A percentile compares a stretch with the other conserved stretches of the same genome.
phyloP scores from a whole-genome alignment of 2,113 vertebrate genomes.

The Ictalurus punctatus region DNA sequence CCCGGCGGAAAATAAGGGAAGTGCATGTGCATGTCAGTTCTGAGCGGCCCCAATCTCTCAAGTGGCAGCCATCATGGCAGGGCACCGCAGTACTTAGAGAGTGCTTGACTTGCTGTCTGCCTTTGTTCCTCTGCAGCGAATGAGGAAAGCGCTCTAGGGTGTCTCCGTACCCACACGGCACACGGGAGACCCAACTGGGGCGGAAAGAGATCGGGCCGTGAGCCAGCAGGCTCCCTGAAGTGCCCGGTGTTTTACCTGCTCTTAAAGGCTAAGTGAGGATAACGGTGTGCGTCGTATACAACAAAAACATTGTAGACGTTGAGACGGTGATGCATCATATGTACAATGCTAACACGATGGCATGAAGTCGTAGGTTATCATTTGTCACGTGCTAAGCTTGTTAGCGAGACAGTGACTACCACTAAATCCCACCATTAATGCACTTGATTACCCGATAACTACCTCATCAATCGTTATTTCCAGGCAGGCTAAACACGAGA shows the following conservation, averaged over 20 bases:
- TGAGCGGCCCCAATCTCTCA: slow-evolving; percentile 71
- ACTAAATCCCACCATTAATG: background rate
- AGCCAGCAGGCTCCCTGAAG: slow-evolving; percentile 58
- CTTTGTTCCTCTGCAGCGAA: slow-evolving; percentile 61
- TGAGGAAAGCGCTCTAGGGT: slow-evolving; percentile 70
- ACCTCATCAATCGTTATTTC: background rate
- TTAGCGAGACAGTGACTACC: background rate
- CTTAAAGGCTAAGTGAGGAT: background rate
- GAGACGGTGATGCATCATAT: background rate
- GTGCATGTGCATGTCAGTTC: slow-evolving; percentile 72
- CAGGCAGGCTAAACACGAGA: background rate
- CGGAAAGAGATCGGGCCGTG: slow-evolving; percentile 65
- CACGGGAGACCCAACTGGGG: slow-evolving; percentile 66
- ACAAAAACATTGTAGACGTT: background rate
- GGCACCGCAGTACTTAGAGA: slow-evolving; percentile 74
- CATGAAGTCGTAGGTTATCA: background rate
- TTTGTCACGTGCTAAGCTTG: background rate
- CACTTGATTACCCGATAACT: background rate
- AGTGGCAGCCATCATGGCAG: slow-evolving; percentile 76
- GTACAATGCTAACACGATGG: background rate
- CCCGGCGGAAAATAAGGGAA: slow-evolving; percentile 70
- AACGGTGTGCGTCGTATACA: no score
- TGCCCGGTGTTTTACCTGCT: slow-evolving; percentile 60
- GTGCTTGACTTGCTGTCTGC: slow-evolving; percentile 60
- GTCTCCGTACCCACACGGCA: slow-evolving; percentile 58